Evolutionary conservation across 2,888 invertebrate genomes (phyloP), one percentile per base, ranked within the genome.

Genomic region (Dolichopus griseipennis): DNA sequence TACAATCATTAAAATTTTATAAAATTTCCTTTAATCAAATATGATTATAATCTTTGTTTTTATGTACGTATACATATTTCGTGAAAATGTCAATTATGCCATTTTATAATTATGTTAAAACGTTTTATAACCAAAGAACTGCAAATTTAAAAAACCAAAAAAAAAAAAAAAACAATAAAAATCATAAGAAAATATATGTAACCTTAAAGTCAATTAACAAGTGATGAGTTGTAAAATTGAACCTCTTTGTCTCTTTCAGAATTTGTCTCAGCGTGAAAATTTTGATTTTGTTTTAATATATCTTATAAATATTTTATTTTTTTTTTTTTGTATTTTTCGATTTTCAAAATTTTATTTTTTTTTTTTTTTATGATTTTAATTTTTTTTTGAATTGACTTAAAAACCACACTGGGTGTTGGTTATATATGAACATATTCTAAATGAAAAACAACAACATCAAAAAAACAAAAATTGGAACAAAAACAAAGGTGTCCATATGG

Each of bases 141-240:
- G 3, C 5, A 5, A 27, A 27, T 4, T 4, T 5, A 27, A 27
- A 27, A 27, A 27, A 27, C 2, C 2, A 27, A 27, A 27, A 27
- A 27, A 27, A 4, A 27, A 27, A 27, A 27, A 27, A 27, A 27
- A 27, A 27, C 2, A 27, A 27, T 2, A 7, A 41, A 41, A 41
- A 41, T 41, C 41, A 41, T 41, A 41, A 41, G 41, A 41, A 52
- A 52, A 52, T 52, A 52, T 52, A 52, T 52, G 52, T 52, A 52
- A 52, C 52, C 52, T 12, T 52, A 52, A 52, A 52, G 52, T 52
- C 52, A 52, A 52, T 52, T 52, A 52, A 52, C 52, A 52, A 52
- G 52, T 52, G 52, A 52, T 52, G 52, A 52, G 52, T 52, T 52
- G 52, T 52, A 52, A 52, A 52, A 52, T 52, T 52, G 52, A 52